Conservation (phyloP, 2,888 invertebrate species). For the Acanthosepion esculentum region DNA sequence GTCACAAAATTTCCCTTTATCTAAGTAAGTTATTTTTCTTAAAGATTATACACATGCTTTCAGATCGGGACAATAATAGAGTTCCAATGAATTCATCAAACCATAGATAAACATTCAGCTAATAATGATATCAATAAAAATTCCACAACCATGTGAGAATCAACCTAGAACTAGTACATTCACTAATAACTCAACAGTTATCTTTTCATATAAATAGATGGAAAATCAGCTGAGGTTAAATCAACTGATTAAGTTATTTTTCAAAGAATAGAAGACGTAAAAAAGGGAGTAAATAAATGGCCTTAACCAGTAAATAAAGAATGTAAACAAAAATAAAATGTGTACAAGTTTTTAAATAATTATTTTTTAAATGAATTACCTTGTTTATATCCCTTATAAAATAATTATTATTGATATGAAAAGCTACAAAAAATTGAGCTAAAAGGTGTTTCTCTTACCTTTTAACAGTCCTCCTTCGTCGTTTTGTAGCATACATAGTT, state of each 20-base stretch:
- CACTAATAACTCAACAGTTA: neutral
- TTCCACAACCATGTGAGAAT: neutral
- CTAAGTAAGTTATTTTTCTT: neutral
- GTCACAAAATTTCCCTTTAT: neutral
- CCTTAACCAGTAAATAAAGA: neutral
- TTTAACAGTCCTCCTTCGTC: slow-evolving; percentile 95
- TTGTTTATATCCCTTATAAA: neutral
- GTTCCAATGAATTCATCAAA: neutral
- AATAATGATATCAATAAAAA: neutral
- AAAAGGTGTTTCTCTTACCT: slow-evolving; percentile 81
- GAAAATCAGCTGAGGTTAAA: neutral
- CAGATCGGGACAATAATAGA: neutral
- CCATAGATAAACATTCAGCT: neutral
- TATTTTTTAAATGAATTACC: neutral
- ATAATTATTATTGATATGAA: slow-evolving; percentile 35
- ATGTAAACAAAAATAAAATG: neutral
- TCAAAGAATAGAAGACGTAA: neutral
- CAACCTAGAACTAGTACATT: neutral
- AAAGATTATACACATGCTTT: neutral
- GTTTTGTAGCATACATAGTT: slow-evolving; percentile 96
- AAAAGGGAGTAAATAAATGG: no score
- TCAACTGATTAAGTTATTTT: neutral
- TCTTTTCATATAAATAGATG: neutral
- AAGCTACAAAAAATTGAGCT: neutral
- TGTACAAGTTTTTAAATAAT: neutral